These are phyloP conservation scores for Callocephalon fimbriatum DNA, from an alignment of 2,113 vertebrate species.

Conservation along the genomic window DNA sequence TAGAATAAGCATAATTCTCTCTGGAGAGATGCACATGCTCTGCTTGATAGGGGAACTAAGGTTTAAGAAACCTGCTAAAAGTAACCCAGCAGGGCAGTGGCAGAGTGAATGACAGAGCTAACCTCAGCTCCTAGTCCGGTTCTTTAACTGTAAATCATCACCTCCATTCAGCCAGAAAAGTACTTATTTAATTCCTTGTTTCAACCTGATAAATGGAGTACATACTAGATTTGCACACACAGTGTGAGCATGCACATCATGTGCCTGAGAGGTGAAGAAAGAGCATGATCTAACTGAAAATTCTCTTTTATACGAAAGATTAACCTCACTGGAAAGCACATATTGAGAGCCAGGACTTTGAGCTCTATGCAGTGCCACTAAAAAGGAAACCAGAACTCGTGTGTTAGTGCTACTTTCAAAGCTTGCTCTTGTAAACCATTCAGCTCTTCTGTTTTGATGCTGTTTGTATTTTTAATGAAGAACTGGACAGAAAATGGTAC, in stretches of 20 bases:
- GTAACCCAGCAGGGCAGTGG: neutral
- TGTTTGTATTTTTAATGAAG: neutral
- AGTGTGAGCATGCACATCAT: neutral
- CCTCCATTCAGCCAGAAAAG: neutral
- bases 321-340: neutral
- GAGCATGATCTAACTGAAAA: neutral
- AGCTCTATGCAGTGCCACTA: neutral
- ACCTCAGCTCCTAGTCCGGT: neutral
- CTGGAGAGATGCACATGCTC: neutral
- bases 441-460: neutral
- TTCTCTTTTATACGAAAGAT: neutral
- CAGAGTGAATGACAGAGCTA: neutral
- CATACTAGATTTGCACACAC: neutral
- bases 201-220: neutral
- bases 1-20: neutral
- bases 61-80: neutral
- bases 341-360: neutral
- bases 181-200: neutral
- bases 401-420: neutral
- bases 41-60: neutral
- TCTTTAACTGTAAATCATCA: neutral
- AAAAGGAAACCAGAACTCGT: neutral
- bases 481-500: constrained; percentile 24
- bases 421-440: neutral
- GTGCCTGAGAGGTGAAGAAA: neutral